A percentile compares a stretch with the other conserved stretches of the same genome.
Evolutionary conservation across 2,888 invertebrate genomes (phyloP).

Genomic region (Diarsia rubi): DNA sequence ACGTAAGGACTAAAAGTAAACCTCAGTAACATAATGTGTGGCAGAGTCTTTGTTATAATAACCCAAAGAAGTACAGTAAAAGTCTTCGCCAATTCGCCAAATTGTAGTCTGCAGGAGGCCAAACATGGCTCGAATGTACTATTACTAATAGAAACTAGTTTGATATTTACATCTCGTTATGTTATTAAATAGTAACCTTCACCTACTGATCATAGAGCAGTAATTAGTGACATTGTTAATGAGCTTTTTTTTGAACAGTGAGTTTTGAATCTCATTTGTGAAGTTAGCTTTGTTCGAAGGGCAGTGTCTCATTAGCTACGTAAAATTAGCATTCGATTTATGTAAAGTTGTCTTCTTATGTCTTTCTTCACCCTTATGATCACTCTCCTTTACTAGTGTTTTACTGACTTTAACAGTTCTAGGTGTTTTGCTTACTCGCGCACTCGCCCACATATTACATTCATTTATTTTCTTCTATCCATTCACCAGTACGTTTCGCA

Average conservation of each 20-base stretch:
- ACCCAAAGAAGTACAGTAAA: conserved; percentile 22
- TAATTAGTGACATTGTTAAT: conserved; percentile 47
- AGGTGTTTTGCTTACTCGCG: neutral
- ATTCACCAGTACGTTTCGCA: conserved; percentile 1
- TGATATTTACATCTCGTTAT: conserved; percentile 49
- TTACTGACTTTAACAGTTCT: neutral
- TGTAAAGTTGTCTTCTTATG: neutral
- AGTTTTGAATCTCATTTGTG: conserved; percentile 3
- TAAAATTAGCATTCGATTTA: neutral
- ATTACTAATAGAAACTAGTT: conserved; percentile 35
- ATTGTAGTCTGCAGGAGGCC: conserved; percentile 37
- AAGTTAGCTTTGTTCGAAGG: conserved; percentile 2
- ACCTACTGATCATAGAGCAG: conserved; percentile 33
- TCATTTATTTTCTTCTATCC: neutral
- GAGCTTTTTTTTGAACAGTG: conserved; percentile 26
- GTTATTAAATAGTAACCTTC: conserved; percentile 42
- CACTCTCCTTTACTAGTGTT: neutral
- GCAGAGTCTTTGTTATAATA: conserved; percentile 7
- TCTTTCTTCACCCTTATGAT: too few relatives aligned
- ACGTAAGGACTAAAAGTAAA: neutral
- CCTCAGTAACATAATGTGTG: neutral
- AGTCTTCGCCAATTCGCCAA: conserved; percentile 31
- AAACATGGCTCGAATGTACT: conserved; percentile 20
- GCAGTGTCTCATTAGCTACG: neutral
- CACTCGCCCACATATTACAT: neutral